Conservation (phyloP, 2,113 vertebrate genomes). For the Parus major region DNA sequence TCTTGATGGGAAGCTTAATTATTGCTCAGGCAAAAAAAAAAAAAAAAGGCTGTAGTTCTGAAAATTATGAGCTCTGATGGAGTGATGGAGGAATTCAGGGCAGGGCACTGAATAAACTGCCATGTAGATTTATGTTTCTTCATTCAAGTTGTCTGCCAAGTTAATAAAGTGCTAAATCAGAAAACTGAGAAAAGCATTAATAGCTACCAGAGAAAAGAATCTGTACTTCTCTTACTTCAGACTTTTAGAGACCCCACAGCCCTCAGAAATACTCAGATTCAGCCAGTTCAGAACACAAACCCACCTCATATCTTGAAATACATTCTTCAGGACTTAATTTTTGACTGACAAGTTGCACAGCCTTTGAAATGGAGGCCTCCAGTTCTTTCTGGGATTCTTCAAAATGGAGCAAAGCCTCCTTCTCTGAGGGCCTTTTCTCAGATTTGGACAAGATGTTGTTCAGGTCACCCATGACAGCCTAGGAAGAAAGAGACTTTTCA, state of each 20-base stretch:
- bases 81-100: background rate
- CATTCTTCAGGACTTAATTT: constrained; percentile 37
- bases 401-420: constrained; percentile 55
- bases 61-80: background rate
- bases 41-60: background rate
- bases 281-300: background rate
- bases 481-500: constrained; percentile 19
- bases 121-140: background rate
- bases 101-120: background rate
- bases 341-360: constrained; percentile 60
- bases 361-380: constrained; percentile 62
- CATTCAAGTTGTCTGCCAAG: background rate
- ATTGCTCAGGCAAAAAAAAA: background rate
- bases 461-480: constrained; percentile 60
- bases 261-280: background rate
- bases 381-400: constrained; percentile 69
- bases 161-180: background rate
- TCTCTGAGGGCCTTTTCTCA: background rate
- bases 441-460: background rate
- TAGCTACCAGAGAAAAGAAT: background rate
- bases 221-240: background rate
- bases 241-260: background rate
- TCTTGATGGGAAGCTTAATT: background rate
- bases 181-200: background rate
- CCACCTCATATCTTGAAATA: constrained; percentile 72